Conservation (phyloP, 2,113 vertebrate genomes). For the Mola mola region DNA sequence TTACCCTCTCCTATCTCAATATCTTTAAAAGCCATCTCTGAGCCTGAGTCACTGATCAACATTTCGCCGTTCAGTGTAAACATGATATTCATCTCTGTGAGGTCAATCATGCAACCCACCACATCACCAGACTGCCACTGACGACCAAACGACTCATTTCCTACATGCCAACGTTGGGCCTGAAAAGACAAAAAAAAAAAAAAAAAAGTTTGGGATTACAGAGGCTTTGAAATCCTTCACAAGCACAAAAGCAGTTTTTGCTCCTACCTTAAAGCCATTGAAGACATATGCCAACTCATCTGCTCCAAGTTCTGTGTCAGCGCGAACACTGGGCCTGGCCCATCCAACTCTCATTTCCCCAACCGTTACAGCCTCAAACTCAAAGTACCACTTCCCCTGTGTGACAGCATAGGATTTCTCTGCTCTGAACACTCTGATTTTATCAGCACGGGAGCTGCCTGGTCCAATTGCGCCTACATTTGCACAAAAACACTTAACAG, state of each 20-base stretch:
- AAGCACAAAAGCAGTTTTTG: not conserved
- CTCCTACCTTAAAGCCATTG: constrained; percentile 89
- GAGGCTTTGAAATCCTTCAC: not conserved
- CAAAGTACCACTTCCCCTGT: constrained; percentile 93
- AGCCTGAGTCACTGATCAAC: constrained; percentile 93
- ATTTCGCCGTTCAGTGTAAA: constrained; percentile 94
- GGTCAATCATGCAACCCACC: constrained; percentile 94
- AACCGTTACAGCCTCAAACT: constrained; percentile 90
- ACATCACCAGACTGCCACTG: constrained; percentile 91
- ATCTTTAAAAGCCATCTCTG: constrained; percentile 87
- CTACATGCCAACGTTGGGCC: constrained; percentile 94
- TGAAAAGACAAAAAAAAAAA: constrained; percentile 47
- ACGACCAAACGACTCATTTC: constrained; percentile 90
- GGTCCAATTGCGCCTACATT: constrained; percentile 75
- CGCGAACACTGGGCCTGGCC: constrained; percentile 87
- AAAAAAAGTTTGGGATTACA: not conserved
- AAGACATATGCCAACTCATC: constrained; percentile 92
- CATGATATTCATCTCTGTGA: constrained; percentile 89
- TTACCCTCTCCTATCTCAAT: constrained; percentile 83
- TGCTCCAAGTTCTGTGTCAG: constrained; percentile 87
- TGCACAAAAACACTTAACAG: constrained; percentile 13
- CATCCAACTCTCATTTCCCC: constrained; percentile 95
- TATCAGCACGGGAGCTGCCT: constrained; percentile 76
- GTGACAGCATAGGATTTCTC: constrained; percentile 89
- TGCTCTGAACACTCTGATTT: constrained; percentile 88